Conservation (phyloP, 1,140 invertebrate genomes). For the Drosophila nigromelanica region DNA sequence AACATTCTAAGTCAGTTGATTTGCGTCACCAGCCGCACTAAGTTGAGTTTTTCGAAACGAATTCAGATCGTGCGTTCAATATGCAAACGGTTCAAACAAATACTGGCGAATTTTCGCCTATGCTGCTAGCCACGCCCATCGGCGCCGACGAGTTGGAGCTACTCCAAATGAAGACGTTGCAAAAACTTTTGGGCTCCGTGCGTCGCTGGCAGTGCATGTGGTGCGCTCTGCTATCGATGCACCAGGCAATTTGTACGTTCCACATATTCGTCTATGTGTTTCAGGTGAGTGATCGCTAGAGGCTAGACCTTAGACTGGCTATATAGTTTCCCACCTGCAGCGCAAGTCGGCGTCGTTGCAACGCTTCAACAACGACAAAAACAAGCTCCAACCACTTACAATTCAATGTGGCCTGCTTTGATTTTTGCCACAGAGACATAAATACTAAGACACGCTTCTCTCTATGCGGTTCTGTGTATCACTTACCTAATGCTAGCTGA, state of each 20-base stretch:
- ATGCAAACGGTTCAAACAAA: conserved; percentile 31
- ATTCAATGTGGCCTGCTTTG: not conserved
- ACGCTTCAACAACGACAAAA: conserved; percentile 23
- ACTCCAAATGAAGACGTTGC: conserved; percentile 53
- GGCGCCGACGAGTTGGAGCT: conserved; percentile 54
- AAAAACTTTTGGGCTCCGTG: conserved; percentile 86
- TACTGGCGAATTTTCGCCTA: conserved; percentile 59
- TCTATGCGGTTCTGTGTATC: not conserved
- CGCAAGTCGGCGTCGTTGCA: conserved; percentile 31
- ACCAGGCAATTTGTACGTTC: conserved; percentile 83
- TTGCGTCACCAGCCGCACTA: conserved; percentile 55
- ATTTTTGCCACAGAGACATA: not conserved
- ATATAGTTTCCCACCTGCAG: conserved; percentile 22
- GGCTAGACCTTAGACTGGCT: conserved; percentile 40
- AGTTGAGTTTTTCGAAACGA: conserved; percentile 53
- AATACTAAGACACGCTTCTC: conserved; percentile 20
- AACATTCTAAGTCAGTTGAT: conserved; percentile 68
- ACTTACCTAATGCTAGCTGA: not conserved
- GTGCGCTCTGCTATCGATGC: conserved; percentile 88
- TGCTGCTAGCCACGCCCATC: conserved; percentile 32
- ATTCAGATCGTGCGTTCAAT: conserved; percentile 9
- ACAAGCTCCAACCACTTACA: conserved; percentile 18
- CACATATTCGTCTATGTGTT: conserved; percentile 83
- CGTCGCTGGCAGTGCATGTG: conserved; percentile 89
- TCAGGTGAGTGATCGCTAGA: conserved; percentile 73